Evolutionary conservation across 30 jellyfish, hydroid and myxozoan species (phyloP), one percentile per base, ranked within the genome.

Genomic region (Cassiopea xamachana): DNA sequence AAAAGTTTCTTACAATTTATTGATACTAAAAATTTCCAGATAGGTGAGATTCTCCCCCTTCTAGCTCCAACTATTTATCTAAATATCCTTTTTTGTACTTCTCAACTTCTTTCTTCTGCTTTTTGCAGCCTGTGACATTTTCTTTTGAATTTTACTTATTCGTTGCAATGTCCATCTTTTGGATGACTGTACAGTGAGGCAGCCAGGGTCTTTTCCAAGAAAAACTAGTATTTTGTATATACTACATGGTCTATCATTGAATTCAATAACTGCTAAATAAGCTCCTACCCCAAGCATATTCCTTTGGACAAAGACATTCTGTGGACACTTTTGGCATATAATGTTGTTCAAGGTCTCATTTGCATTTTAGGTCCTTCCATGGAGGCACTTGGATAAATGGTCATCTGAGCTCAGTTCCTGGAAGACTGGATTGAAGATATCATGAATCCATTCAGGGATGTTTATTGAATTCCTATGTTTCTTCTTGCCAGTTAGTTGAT

Each of bases 321-420:
- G 19, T 15, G 86, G 90, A 49, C 90, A 82, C 64, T 79, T 47
- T 71, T 71, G 70, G 87, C 90, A 82, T 10, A 82, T 82, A 2
- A 82, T 18, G 4, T 58, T 43, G 51, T 82, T 82, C 64, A 82
- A 64, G 3, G 90, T 89, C 75, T 82, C 87, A 82, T 67, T 82
- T 27, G 91, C 90, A 64, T 82, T 82, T 82, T 82, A 87, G 1
- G 90, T 82, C 48, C 61, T 82, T 48, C 0, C 87, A 68, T 82
- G 90, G 60, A 82, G 48, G 83, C 86, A 82, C 68, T 82, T 82
- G 59, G 84, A 4, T 45, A 82, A 79, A 0, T 1, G 88, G 6
- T 39, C 67, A 18, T 82, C 91, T 0, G 91, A 47, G n/a, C 48
- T 48, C 61, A 82, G 73, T 2, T 82, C 88, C 10, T n/a, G 19